Evolutionary conservation across 2,888 invertebrate genomes (phyloP), one percentile per base, ranked within the genome.

Genomic region (Acrobasis repandana): DNA sequence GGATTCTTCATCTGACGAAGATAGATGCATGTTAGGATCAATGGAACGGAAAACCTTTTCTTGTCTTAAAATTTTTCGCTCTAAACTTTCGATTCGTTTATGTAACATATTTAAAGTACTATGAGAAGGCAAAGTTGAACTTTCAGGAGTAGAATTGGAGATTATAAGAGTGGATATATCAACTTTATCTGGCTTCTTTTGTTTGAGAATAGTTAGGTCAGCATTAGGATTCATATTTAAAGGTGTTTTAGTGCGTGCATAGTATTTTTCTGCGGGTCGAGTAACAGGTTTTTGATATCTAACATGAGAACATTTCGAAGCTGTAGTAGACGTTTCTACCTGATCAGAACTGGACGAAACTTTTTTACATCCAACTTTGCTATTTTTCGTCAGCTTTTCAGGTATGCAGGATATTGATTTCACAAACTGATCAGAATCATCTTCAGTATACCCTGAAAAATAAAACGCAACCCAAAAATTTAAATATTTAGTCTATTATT

Each of bases 41-140:
- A 87, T 73, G 56, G 83, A 80, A 68, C 83, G 84, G 72, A 87
- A 83, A 62, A 88, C 83, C 86, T 85, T 87, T 76, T 88, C 89
- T 78, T 88, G 90, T 69, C 70, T 77, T 58, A 84, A 71, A 71
- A 89, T 70, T 79, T 85, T 88, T 67, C 77, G 81, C 70, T 90
- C 87, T 69, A 91, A 75, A 50, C 82, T 67, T 66, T 87, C 79
- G 65, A 90, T 79, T 77, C 85, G 80, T 70, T 82, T 83, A 62
- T 80, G 73, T 63, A 89, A 74, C 63, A 77, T 80, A 46, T 72
- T 67, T 60, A 88, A 72, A 51, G 76, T 75, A 59, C 66, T 71
- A 65, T 65, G 62, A 48, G 77, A 72, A 56, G 73, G 67, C 36
- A 68, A 66, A 16, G 70, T 64, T n/a, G 72, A 76, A 62, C 77